A percentile compares a stretch with the other conserved stretches of the same genome.
Evolutionary conservation across 2,888 invertebrate species (phyloP).

Genomic region (Agrotis puta): DNA sequence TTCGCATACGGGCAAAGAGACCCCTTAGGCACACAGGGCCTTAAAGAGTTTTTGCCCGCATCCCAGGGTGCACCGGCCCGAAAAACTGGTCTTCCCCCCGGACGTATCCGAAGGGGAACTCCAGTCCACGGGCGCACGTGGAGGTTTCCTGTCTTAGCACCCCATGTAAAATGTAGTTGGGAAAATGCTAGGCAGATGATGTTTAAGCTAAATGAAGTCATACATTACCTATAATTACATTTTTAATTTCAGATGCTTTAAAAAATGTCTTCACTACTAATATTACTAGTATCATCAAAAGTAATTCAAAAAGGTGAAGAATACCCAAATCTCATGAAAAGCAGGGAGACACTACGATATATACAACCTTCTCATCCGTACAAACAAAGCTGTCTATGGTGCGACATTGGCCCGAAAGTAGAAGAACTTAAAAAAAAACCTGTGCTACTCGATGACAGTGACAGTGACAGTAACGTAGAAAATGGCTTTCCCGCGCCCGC

Average conservation of each 20-base stretch:
- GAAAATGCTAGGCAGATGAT: too few relatives aligned
- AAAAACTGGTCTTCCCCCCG: too few relatives aligned
- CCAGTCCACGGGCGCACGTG: too few relatives aligned
- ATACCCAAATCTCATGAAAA: background rate
- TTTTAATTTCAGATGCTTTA: slow-evolving; percentile 24
- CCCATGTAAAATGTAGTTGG: too few relatives aligned
- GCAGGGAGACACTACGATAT: slow-evolving; percentile 21
- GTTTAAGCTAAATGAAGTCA: too few relatives aligned
- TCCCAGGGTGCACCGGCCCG: too few relatives aligned
- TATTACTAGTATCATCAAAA: slow-evolving; percentile 39
- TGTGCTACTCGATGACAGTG: background rate
- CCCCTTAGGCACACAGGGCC: too few relatives aligned
- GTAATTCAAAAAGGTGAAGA: background rate
- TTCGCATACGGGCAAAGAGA: too few relatives aligned
- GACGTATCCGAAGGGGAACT: too few relatives aligned
- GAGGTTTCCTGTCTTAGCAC: too few relatives aligned
- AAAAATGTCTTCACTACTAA: slow-evolving; percentile 32
- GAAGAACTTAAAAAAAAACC: slow-evolving; percentile 18
- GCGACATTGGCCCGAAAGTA: slow-evolving; percentile 25
- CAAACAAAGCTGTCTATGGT: slow-evolving; percentile 39
- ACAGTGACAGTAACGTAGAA: slow-evolving; percentile 11
- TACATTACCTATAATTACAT: background rate
- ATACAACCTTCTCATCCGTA: slow-evolving; percentile 5
- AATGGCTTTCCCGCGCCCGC: slow-evolving; percentile 26
- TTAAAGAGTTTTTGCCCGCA: too few relatives aligned